Base-by-base conservation (phyloP, 2,888 invertebrate genomes). In the Malachius bipustulatus region DNA sequence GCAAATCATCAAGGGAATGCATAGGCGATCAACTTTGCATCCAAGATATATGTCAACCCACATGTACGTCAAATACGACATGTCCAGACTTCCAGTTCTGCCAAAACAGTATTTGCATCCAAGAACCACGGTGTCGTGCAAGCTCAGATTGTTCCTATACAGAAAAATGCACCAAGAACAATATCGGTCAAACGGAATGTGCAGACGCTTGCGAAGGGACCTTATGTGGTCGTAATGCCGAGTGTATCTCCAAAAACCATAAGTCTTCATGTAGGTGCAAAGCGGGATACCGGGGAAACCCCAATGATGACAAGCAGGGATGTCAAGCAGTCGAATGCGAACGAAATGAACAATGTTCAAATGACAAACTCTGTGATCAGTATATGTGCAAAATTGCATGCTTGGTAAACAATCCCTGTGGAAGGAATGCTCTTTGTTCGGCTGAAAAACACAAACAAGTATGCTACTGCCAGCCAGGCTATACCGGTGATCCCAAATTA, bases 41-140 rank as follows among this genome's bases (percentile, higher is more conserved):
- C 39, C 80, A 84, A 59, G 78, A 76, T 8, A 74, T 83, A n/a
- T 90, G 90, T 54, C 79, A 85, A 52, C 75, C 84, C 13, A 83
- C 84, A 2, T 90, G 90, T 55, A 74, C 76, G 50, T 67, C 74
- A 6, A 88, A 89, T 54, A 63, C 71, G 2, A 82, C 82, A 9
- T 91, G 90, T 49, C 85, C 89, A 1, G 80, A 87, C 42, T 82
- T 79, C 55, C 87, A 88, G 55, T 83, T 75, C 53, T 89, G 89
- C 51, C 70, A 72, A 42, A 85, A 88, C 52, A 83, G 76, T 52
- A 82, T 90, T 42, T 90, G 90, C 56, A 77, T 77, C 3, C 83
- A 84, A 63, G 84, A 88, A 62, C 63, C 82, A 11, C 75, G 80
- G 44, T 91, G 90, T 52, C 65, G 67, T 37, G 64, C 67, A 2